These are phyloP conservation scores for Achatina immaculata DNA, from an alignment of 1,140 invertebrate genomes.

Conservation along the genomic window DNA sequence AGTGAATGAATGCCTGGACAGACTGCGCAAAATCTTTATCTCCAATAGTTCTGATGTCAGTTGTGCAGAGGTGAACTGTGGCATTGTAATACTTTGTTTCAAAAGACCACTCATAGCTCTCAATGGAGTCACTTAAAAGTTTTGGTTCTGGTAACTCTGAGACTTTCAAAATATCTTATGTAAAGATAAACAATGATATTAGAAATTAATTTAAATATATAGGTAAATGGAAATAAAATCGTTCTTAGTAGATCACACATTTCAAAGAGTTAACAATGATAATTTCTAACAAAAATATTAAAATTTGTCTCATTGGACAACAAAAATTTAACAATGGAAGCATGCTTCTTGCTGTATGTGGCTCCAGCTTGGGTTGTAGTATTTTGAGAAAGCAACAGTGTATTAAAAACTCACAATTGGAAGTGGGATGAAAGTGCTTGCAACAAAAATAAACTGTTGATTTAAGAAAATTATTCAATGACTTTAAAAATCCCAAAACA, in stretches of 20 bases:
- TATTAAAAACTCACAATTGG: too few relatives aligned
- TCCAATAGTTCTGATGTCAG: constrained; percentile 71
- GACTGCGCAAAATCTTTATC: constrained; percentile 71
- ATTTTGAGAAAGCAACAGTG: too few relatives aligned
- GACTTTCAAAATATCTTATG: constrained; percentile 69
- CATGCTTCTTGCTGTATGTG: background rate
- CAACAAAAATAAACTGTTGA: too few relatives aligned
- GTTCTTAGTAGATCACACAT: background rate
- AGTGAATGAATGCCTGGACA: constrained; percentile 76
- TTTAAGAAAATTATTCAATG: too few relatives aligned
- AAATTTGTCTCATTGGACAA: background rate
- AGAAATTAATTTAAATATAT: background rate
- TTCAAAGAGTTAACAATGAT: background rate
- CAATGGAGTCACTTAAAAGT: constrained; percentile 68
- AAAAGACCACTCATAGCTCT: constrained; percentile 76
- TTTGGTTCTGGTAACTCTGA: constrained; percentile 67
- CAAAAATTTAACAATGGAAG: background rate
- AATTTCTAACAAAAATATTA: background rate
- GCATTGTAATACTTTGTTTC: constrained; percentile 80
- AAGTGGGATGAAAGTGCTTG: too few relatives aligned
- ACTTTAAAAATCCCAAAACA: too few relatives aligned
- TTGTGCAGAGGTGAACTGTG: constrained; percentile 74
- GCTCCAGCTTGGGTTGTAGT: background rate
- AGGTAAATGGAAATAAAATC: background rate
- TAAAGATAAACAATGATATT: background rate